Conservation (phyloP, 2,888 invertebrate species). For the Mimachlamys varia region DNA sequence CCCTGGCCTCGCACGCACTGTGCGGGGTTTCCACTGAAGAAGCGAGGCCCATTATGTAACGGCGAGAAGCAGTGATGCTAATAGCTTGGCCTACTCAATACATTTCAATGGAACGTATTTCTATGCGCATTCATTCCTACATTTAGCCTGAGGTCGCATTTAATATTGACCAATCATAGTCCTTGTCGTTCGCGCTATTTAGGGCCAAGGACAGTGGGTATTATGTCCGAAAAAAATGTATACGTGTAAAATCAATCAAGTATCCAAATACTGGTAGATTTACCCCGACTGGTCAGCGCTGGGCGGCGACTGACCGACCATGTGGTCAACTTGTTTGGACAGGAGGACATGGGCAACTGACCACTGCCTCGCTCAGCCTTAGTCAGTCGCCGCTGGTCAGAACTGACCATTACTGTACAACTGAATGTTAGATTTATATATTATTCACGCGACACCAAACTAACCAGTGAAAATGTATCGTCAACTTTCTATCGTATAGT, state of each 20-base stretch:
- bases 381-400: slow-evolving; percentile 15
- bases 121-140: slow-evolving; percentile 47
- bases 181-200: slow-evolving; percentile 43
- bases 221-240: slow-evolving; percentile 33
- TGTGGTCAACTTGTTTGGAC: slow-evolving; percentile 26
- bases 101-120: slow-evolving; percentile 44
- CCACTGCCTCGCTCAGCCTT: background rate
- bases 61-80: slow-evolving; percentile 43
- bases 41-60: slow-evolving; percentile 31
- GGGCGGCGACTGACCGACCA: slow-evolving; percentile 20
- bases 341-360: slow-evolving; percentile 25
- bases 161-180: slow-evolving; percentile 45
- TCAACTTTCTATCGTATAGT: background rate
- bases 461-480: background rate
- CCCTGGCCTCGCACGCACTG: slow-evolving; percentile 18
- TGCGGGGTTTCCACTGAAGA: background rate
- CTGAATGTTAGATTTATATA: slow-evolving; percentile 15
- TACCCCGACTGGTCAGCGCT: background rate
- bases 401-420: slow-evolving; percentile 29
- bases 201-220: slow-evolving; percentile 46
- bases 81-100: slow-evolving; percentile 41
- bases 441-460: slow-evolving; percentile 29
- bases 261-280: slow-evolving; percentile 15
- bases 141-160: slow-evolving; percentile 42
- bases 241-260: background rate